Evolutionary conservation across 2,888 invertebrate genomes (phyloP), one percentile per base, ranked within the genome.

Genomic region (Steinernema carpocapsae): DNA sequence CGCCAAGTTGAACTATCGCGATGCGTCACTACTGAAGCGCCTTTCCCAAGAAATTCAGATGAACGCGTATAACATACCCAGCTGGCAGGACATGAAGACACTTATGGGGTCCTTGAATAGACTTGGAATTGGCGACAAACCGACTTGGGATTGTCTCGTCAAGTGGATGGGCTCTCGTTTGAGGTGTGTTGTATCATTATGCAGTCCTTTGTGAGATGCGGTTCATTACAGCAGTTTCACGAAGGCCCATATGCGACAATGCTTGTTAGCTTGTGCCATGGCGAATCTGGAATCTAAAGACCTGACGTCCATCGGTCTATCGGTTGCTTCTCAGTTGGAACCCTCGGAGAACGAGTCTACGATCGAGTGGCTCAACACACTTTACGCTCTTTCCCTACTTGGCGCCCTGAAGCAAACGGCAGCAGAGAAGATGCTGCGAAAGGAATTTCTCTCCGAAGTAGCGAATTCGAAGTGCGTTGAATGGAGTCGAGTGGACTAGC

Each of bases 41-140:
- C 3, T 56, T 56, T 56, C 56, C 3, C n/a, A 56, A 24, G 56
- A 56, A 17, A 56, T 56, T 24, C 56, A 56, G 26, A 24, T 26
- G 19, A 26, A 17, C 22, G 22, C 22, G 19, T 6, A 12, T 26
- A 14, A 14, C 2, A 19, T 56, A 6, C 22, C 56, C 22, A 56
- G 17, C 56, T 56, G 56, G 56, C 3, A 26, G 3, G 26, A 26
- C 26, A 56, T 56, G 26, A 56, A 12, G 26, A 26, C 7, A 2
- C 26, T 56, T 12, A 56, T 56, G 56, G 56, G 56, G 3, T 56
- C 56, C 12, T 17, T 56, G 26, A 56, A 26, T 7, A 22, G 56
- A 6, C 56, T 56, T 3, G 56, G 56, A 6, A 56, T 56, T 26
- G 56, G 56, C 14, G 56, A 56, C 26, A 10, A 19, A 12, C 26